A percentile compares a stretch with the other conserved stretches of the same genome.
phyloP scores from a whole-genome alignment of 2,888 invertebrate genomes.

The Empis stercorea region DNA sequence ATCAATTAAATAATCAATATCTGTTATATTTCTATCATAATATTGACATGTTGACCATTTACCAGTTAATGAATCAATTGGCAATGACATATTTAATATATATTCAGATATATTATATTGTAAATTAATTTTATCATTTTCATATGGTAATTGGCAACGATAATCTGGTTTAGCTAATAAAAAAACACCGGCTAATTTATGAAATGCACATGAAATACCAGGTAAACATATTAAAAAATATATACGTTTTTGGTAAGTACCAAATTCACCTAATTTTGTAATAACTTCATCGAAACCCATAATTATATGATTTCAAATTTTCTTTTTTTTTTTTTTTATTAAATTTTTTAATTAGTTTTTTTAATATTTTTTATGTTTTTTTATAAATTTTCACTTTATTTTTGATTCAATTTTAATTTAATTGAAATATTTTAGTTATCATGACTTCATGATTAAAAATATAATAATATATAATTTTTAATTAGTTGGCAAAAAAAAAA shows the following conservation, averaged over 20 bases:
- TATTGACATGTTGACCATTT: slow-evolving; percentile 42
- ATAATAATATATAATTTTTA: too few species aligned
- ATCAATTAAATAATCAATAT: neutral
- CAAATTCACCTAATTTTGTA: slow-evolving; percentile 54
- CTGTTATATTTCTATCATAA: slow-evolving; percentile 15
- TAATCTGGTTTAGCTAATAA: slow-evolving; percentile 51
- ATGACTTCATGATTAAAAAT: too few species aligned
- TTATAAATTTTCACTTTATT: too few species aligned
- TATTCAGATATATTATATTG: slow-evolving; percentile 23
- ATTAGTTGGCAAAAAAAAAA: too few species aligned
- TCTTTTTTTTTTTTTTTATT: neutral
- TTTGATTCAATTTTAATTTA: too few species aligned
- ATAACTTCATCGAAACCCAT: slow-evolving; percentile 64
- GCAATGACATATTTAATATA: slow-evolving; percentile 40
- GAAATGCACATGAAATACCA: slow-evolving; percentile 58
- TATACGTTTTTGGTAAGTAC: slow-evolving; percentile 53
- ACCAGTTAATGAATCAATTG: slow-evolving; percentile 37
- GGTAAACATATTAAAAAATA: slow-evolving; percentile 56
- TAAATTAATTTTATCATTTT: slow-evolving; percentile 31
- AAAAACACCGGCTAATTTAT: slow-evolving; percentile 59
- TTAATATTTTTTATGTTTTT: too few species aligned
- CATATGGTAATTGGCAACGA: slow-evolving; percentile 48
- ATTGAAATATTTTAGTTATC: too few species aligned
- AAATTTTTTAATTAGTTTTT: neutral
- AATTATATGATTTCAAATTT: neutral